Base-by-base conservation (phyloP, 2,888 invertebrate genomes). In the Hyposoter didymator region DNA sequence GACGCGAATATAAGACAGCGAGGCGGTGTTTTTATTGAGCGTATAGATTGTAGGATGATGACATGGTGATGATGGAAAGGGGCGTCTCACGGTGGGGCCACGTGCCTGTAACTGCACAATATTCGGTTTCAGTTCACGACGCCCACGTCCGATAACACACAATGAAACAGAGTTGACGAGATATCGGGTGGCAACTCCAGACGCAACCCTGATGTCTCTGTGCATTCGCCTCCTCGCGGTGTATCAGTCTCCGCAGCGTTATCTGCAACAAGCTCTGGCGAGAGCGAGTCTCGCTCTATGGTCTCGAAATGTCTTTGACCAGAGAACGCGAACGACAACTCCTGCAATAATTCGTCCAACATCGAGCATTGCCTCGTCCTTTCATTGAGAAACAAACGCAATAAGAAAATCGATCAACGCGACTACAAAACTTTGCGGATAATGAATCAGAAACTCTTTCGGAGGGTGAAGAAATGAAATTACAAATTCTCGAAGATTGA, bases 61-160 rank as follows among this genome's bases (percentile, higher is more conserved):
- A 87, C 82, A 84, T 75, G 52, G n/a, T 45, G 67, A 55, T 45
- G 67, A 55, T 74, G 62, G 45, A 84, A 84, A 79, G 86, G 93
- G 93, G 93, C 93, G 93, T 93, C 91, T 92, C 91, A 87, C 82
- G 83, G 76, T 86, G 88, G 88, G 91, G 92, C 92, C 93, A 93
- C 92, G 92, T 93, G 92, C 90, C 90, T 86, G 82, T 75, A 87
- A 86, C 35, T 78, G 82, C 62, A 39, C 59, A 75, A 75, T 84
- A 78, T 90, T 89, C 87, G 88, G 87, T 90, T 91, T 89, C 88
- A 88, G 87, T 89, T 69, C 85, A 88, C 89, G 88, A 91, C 91
- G 91, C 92, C 91, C 91, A 91, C 89, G 89, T 89, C 87, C 88
- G 90, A 91, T 91, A 90, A 69, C 28, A 80, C 78, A 87, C 88